Evolutionary conservation across 37 sponge, comb jelly and placozoan species (phyloP).

Genomic region (Amphimedon queenslandica): DNA sequence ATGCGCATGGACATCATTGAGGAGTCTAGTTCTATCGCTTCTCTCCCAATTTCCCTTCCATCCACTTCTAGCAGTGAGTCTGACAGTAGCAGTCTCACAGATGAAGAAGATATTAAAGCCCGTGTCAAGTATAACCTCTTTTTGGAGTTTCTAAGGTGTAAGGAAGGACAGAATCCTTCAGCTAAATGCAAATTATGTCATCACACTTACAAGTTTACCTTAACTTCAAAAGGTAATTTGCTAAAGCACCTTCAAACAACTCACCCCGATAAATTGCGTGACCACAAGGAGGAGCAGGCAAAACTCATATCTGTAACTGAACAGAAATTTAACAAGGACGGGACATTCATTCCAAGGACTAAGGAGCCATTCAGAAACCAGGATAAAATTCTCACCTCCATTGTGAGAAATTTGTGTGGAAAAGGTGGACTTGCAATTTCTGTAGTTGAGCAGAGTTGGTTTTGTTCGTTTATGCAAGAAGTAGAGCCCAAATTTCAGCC

Average conservation of each 20-base stretch:
- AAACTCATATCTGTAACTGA: background rate
- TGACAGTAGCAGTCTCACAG: too few species aligned
- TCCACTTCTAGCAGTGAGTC: background rate
- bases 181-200: background rate
- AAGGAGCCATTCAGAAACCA: conserved; percentile 5
- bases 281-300: background rate
- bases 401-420: conserved; percentile 6
- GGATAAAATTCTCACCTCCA: background rate
- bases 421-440: background rate
- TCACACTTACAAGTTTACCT: background rate
- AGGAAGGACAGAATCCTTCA: too few species aligned
- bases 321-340: background rate
- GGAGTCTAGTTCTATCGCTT: background rate
- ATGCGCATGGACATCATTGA: background rate
- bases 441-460: conserved; percentile 7
- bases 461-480: background rate
- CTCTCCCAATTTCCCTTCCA: background rate
- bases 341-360: background rate
- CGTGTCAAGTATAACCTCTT: background rate
- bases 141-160: too few species aligned
- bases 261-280: background rate
- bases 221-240: conserved; percentile 1
- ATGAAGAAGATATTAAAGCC: background rate
- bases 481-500: background rate
- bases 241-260: conserved; percentile 1